These are phyloP conservation scores for Mactra quadrangularis DNA, from an alignment of 1,140 invertebrate genomes.

Conservation along the genomic window DNA sequence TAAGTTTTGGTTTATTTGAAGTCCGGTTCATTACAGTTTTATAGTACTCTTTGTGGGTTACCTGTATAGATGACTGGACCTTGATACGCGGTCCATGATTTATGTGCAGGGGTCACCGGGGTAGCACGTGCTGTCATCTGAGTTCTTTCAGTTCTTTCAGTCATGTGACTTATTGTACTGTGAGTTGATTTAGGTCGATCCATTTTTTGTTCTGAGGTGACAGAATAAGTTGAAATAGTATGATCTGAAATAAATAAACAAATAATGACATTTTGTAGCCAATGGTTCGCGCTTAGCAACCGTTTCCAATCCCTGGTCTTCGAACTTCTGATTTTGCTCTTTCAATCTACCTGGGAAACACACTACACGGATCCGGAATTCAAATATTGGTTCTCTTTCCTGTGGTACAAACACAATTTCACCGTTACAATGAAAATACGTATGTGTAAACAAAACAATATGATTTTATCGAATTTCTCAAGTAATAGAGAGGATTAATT, in stretches of 20 bases:
- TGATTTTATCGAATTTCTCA: too few relatives aligned
- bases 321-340: too few relatives aligned
- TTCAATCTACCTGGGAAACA: too few relatives aligned
- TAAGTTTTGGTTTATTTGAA: too few relatives aligned
- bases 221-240: background rate
- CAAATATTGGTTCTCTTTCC: too few relatives aligned
- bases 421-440: too few relatives aligned
- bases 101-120: constrained; percentile 35
- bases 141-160: background rate
- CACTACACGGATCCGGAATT: background rate
- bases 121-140: constrained; percentile 17
- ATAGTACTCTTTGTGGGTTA: too few relatives aligned
- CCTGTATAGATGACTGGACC: constrained; percentile 63
- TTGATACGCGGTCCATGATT: constrained; percentile 54
- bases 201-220: background rate
- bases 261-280: background rate
- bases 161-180: constrained; percentile 39
- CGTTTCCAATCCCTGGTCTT: background rate
- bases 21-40: too few relatives aligned
- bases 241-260: background rate
- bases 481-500: too few relatives aligned
- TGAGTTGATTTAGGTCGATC: constrained; percentile 47
- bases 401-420: too few relatives aligned
- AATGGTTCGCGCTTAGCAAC: background rate
- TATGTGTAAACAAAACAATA: too few relatives aligned